Evolutionary conservation across 2,797 vertebrate genomes (phyloP).

Genomic region (Loriculus beryllinus): DNA sequence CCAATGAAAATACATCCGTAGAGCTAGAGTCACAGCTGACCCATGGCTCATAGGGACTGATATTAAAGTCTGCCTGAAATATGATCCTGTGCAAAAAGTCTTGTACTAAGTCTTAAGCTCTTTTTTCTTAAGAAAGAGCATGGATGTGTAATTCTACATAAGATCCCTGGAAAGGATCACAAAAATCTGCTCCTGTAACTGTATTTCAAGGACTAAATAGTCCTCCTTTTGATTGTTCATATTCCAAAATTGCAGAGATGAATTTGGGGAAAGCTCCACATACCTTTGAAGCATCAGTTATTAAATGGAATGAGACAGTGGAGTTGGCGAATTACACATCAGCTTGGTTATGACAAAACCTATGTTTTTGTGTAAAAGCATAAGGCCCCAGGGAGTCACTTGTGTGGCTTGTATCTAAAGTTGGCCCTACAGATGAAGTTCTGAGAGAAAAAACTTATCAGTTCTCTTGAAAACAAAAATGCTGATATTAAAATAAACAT

Average conservation of each 20-base stretch:
- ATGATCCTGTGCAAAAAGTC: not conserved
- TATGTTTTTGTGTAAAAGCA: not conserved
- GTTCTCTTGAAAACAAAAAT: not conserved
- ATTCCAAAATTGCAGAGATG: not conserved
- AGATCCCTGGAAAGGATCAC: not conserved
- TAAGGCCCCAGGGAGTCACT: not conserved
- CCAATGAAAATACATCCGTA: not conserved
- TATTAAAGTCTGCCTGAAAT: not conserved
- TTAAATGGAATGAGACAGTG: not conserved
- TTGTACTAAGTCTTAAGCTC: not conserved
- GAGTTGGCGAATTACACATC: not conserved
- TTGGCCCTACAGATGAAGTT: not conserved
- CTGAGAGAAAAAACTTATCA: not conserved
- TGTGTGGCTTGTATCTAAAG: not conserved
- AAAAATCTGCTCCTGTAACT: not conserved
- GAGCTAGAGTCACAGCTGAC: not conserved
- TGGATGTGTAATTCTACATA: not conserved
- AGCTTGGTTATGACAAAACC: not conserved
- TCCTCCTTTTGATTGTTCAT: not conserved
- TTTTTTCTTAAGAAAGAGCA: not conserved
- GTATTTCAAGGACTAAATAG: not conserved
- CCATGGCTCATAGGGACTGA: not conserved
- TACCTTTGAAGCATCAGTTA: not conserved
- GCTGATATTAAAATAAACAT: not conserved
- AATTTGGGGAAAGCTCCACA: not conserved